Evolutionary conservation across 1,140 invertebrate genomes (phyloP).

Genomic region (Plectrocnemia conspersa): DNA sequence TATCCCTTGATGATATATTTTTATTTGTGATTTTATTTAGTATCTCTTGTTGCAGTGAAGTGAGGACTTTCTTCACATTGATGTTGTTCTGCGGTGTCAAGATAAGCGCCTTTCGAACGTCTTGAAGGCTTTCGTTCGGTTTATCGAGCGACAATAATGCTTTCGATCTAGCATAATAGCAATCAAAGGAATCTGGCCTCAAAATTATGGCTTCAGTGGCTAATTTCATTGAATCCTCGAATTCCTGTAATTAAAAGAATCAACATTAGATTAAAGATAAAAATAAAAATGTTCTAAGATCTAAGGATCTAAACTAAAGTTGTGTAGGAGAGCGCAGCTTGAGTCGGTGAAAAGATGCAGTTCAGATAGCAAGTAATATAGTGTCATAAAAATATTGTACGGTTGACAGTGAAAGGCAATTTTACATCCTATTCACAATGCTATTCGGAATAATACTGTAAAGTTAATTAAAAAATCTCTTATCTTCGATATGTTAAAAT

Average conservation of each 20-base stretch:
- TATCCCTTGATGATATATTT: constrained; percentile 29
- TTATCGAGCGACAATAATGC: constrained; percentile 68
- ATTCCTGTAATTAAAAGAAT: constrained; percentile 73
- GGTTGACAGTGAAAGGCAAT: too few relatives aligned
- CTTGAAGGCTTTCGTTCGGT: constrained; percentile 51
- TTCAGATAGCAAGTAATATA: too few relatives aligned
- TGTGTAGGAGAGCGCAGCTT: too few relatives aligned
- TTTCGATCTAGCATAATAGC: constrained; percentile 84
- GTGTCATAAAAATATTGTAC: too few relatives aligned
- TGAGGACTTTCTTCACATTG: constrained; percentile 33
- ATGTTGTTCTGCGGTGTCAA: constrained; percentile 30
- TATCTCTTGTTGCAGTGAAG: constrained; percentile 32
- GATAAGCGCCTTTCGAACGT: constrained; percentile 51
- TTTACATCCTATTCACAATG: too few relatives aligned
- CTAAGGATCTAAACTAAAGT: too few relatives aligned
- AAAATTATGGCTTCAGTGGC: constrained; percentile 79
- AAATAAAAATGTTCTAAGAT: too few relatives aligned
- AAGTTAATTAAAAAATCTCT: too few relatives aligned
- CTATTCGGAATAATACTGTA: too few relatives aligned
- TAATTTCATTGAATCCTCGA: constrained; percentile 76
- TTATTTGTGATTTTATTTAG: constrained; percentile 35
- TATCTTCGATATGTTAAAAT: too few relatives aligned
- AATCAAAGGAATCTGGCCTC: constrained; percentile 84
- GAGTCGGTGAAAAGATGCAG: too few relatives aligned
- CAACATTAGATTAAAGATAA: too few relatives aligned